These are phyloP conservation scores for Vimba vimba DNA, from an alignment of 2,113 vertebrate genomes.

Conservation along the genomic window DNA sequence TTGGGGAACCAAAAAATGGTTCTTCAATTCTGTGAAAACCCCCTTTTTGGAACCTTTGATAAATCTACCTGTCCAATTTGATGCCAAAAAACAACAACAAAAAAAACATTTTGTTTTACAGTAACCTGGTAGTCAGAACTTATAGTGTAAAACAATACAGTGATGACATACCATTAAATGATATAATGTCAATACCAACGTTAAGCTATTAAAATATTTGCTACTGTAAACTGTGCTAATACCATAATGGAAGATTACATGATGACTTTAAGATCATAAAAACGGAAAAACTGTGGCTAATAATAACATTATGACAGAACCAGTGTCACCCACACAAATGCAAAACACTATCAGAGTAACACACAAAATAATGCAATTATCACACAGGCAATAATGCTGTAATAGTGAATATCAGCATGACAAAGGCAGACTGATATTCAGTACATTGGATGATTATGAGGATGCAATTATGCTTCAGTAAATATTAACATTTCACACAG, in stretches of 20 bases:
- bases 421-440: background rate
- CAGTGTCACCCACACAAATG: conserved; percentile 14
- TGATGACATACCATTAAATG: background rate
- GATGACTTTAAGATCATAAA: background rate
- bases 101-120: background rate
- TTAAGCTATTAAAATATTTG: background rate
- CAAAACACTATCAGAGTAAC: conserved; percentile 1
- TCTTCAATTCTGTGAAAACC: background rate
- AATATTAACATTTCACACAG: background rate
- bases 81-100: background rate
- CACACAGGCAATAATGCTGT: background rate
- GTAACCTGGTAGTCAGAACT: background rate
- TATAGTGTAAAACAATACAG: background rate
- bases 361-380: background rate
- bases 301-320: background rate
- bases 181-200: background rate
- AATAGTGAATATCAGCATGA: conserved; percentile 18
- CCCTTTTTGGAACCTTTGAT: too few relatives aligned
- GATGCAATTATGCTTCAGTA: background rate
- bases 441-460: background rate
- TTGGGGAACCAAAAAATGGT: background rate
- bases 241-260: background rate
- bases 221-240: background rate
- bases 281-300: background rate
- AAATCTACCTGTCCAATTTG: background rate